Conservation (phyloP, 2,113 vertebrate genomes). For the Cephalopholis sonnerati region DNA sequence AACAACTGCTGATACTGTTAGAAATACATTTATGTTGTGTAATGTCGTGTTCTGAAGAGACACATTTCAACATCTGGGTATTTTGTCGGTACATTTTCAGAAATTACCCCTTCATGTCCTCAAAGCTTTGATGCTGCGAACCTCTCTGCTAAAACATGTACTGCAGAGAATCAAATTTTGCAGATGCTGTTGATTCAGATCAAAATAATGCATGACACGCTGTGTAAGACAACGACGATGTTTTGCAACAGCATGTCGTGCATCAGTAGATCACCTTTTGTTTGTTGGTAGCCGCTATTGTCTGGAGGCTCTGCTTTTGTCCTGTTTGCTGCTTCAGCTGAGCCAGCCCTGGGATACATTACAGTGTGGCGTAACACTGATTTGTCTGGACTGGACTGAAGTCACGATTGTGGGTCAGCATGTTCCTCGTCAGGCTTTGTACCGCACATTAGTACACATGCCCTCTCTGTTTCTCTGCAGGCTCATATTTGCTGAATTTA, state of each 20-base stretch:
- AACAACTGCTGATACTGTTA: not conserved
- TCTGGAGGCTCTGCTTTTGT: constrained; percentile 38
- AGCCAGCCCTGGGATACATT: constrained; percentile 41
- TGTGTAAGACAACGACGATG: not conserved
- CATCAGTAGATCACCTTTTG: constrained; percentile 31
- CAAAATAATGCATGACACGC: not conserved
- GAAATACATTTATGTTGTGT: not conserved
- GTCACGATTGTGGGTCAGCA: constrained; percentile 66
- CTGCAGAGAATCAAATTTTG: not conserved
- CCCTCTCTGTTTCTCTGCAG: constrained; percentile 3
- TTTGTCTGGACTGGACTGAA: constrained; percentile 66
- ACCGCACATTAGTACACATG: not conserved
- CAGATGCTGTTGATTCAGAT: not conserved
- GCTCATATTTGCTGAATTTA: not conserved
- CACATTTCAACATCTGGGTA: not conserved
- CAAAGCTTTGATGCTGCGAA: not conserved
- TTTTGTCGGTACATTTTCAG: not conserved
- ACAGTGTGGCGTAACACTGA: constrained; percentile 55
- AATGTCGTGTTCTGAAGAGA: constrained; percentile 6
- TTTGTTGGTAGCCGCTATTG: constrained; percentile 31
- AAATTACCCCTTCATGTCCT: not conserved
- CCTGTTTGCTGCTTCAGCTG: constrained; percentile 34
- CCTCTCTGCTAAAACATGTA: constrained; percentile 4
- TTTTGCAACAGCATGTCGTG: constrained; percentile 14
- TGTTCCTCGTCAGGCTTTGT: constrained; percentile 46